Base-by-base conservation (phyloP, 2,888 invertebrate species). In the Drosophila helvetica region DNA sequence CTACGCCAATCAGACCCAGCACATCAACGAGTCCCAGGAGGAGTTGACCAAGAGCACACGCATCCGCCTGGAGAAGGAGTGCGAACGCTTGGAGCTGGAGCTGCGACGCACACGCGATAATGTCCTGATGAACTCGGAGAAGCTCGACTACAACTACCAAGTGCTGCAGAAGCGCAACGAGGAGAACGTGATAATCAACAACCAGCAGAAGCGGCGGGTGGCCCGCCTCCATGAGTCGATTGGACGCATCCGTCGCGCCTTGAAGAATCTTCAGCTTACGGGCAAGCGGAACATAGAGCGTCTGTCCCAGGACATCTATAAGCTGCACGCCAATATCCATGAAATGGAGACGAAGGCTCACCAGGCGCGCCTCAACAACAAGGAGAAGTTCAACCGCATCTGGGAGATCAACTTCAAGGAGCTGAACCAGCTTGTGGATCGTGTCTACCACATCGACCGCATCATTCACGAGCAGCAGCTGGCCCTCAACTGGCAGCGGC, bases 121-220 rank as follows among this genome's bases (percentile, higher is more conserved):
- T 7, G 96, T 96, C 71, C 93, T 97, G 57, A 94, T 98, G 79
- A 98, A 98, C 90, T 95, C 95, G 12, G 98, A 98, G 90, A 98
- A 98, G 91, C 93, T 98, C 58, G 96, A 97, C 82, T 98, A 98
- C 89, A 98, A 97, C 90, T 97, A 96, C 90, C 96, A 96, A 89
- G 94, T 97, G 9, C 91, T 98, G 51, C 96, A 96, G 91, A 96
- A 96, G 88, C 94, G 97, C 2, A 97, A 98, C 91, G 97, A 97
- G 78, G 98, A 98, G 91, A 97, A 96, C 90, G 93, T 95, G 0
- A 94, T 96, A 47, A 95, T 97, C 7, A 94, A 95, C 86, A 95
- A 95, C 54, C 95, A 96, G 79, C 96, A 96, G 84, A 96, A 96
- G 84, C 93, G 96, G 9, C 94, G 95, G 77, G 93, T 96, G 6